Conservation (phyloP, 1,140 invertebrate genomes). For the silkworm (Bombyx mori) region DNA sequence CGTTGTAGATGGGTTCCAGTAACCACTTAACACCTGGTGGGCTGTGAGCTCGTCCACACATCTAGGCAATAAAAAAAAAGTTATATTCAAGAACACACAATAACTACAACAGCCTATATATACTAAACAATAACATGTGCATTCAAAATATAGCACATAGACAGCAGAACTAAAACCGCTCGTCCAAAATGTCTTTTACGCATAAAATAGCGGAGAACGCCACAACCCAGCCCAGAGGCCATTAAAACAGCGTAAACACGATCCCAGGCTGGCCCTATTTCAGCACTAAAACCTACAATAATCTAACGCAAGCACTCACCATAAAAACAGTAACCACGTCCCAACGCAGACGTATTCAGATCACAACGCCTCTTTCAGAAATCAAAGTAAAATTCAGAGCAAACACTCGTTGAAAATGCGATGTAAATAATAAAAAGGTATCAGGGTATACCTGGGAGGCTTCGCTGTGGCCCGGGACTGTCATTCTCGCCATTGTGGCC, state of each 20-base stretch:
- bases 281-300: conserved; percentile 10
- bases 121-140: too few relatives aligned
- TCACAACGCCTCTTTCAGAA: conserved; percentile 59
- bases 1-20: too few relatives aligned
- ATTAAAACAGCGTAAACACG: conserved; percentile 1
- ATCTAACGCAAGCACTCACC: conserved; percentile 39
- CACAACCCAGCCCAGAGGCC: too few relatives aligned
- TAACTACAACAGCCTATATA: too few relatives aligned
- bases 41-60: too few relatives aligned
- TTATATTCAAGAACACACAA: too few relatives aligned
- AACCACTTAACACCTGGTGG: too few relatives aligned
- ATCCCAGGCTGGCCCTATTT: conserved; percentile 17
- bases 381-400: conserved; percentile 64
- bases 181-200: too few relatives aligned
- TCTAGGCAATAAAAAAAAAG: too few relatives aligned
- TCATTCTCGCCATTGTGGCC: conserved; percentile 58
- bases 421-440: conserved; percentile 69
- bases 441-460: conserved; percentile 37
- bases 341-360: conserved; percentile 46
- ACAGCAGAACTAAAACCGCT: too few relatives aligned
- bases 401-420: conserved; percentile 70
- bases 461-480: conserved; percentile 33
- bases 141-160: too few relatives aligned
- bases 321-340: conserved; percentile 25
- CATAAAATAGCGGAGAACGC: too few relatives aligned